Evolutionary conservation across 2,113 vertebrate species (phyloP).

Genomic region (Hypanus sabinus): DNA sequence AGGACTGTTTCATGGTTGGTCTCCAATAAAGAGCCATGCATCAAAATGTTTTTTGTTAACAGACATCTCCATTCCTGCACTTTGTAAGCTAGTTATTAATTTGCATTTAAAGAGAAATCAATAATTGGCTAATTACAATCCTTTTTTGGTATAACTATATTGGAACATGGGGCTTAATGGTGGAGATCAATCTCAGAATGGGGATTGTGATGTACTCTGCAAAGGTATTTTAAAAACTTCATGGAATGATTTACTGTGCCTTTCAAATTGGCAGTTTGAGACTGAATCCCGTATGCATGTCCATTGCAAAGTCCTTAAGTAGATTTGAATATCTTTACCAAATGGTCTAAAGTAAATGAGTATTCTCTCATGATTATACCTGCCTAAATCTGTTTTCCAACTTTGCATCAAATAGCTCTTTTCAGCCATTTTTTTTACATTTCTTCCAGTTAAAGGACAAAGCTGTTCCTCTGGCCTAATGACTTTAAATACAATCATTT

Average conservation of each 20-base stretch:
- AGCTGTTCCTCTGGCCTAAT: background rate
- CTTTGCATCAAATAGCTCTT: background rate
- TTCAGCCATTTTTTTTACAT: background rate
- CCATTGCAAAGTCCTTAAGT: background rate
- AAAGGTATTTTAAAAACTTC: background rate
- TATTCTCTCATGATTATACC: background rate
- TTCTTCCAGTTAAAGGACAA: background rate
- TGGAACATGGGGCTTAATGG: background rate
- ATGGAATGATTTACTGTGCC: background rate
- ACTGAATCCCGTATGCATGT: background rate
- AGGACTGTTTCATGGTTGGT: background rate
- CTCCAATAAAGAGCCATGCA: background rate
- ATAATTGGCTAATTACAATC: background rate
- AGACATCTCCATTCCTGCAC: background rate
- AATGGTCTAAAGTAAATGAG: background rate
- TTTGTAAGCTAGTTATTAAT: background rate
- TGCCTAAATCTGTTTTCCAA: background rate
- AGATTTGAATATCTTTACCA: background rate
- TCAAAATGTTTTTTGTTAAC: background rate
- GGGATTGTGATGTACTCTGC: slow-evolving; percentile 17
- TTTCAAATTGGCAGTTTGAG: background rate
- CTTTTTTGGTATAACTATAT: background rate
- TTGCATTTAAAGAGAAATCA: background rate
- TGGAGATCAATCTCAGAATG: slow-evolving; percentile 27
- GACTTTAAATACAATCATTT: background rate